phyloP scores from a whole-genome alignment of 35 echinoderm and acorn worm species.

The Acanthaster planci region DNA sequence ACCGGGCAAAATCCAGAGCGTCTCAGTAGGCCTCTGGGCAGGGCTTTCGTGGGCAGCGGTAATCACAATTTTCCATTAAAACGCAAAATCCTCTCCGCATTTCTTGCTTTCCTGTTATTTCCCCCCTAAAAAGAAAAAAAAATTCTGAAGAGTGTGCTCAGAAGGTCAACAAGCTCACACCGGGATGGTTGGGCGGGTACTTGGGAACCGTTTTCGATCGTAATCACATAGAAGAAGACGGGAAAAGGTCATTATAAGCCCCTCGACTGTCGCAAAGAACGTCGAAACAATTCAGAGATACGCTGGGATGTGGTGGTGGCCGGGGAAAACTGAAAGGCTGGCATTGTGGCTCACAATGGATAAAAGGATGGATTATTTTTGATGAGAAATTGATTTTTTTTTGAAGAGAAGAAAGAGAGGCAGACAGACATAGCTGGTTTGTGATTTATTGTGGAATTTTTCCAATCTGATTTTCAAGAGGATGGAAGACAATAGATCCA shows the following conservation, averaged over 20 bases:
- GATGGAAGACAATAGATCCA: background rate
- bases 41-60: background rate
- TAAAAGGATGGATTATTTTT: background rate
- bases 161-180: background rate
- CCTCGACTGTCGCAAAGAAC: no score
- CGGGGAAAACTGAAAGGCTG: background rate
- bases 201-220: slow-evolving; percentile 1
- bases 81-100: background rate
- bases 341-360: no score
- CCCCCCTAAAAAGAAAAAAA: no score
- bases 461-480: slow-evolving; percentile 6
- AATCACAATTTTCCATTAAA: slow-evolving; percentile 23
- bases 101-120: background rate
- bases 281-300: background rate
- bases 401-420: background rate
- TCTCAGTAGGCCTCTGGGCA: background rate
- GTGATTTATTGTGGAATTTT: background rate
- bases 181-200: no score
- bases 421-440: background rate
- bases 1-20: background rate
- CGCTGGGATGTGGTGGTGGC: background rate
- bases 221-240: background rate
- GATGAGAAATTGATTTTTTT: slow-evolving; percentile 10
- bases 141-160: background rate
- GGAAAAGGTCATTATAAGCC: background rate